Percentiles rank a stretch among this genome's conserved stretches.
phyloP scores from a whole-genome alignment of 1,140 invertebrate genomes.

The Drosophila lacertosa region DNA sequence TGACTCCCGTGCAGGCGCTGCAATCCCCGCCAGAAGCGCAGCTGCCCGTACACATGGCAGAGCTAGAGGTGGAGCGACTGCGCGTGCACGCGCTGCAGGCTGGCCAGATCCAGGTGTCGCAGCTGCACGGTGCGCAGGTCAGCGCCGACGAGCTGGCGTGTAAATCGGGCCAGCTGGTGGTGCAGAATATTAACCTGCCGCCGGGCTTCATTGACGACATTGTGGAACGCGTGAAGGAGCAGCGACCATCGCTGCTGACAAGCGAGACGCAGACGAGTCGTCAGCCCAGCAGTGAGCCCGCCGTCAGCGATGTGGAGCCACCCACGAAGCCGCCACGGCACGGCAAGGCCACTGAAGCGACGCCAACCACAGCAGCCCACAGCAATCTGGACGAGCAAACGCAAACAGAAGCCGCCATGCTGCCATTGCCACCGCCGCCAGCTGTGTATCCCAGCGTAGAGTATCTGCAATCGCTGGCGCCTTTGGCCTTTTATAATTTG shows the following conservation, averaged over 20 bases:
- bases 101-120: slow-evolving; percentile 90
- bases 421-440: slow-evolving; percentile 86
- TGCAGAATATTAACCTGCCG: slow-evolving; percentile 88
- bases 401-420: slow-evolving; percentile 84
- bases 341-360: slow-evolving; percentile 67
- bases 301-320: slow-evolving; percentile 52
- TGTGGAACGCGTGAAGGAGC: slow-evolving; percentile 83
- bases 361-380: slow-evolving; percentile 29
- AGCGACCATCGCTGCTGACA: slow-evolving; percentile 55
- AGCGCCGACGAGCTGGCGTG: slow-evolving; percentile 85
- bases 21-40: slow-evolving; percentile 41
- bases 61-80: slow-evolving; percentile 90
- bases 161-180: slow-evolving; percentile 86
- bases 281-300: slow-evolving; percentile 68
- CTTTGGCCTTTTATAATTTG: slow-evolving; percentile 84
- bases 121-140: slow-evolving; percentile 90
- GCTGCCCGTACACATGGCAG: slow-evolving; percentile 85
- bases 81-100: slow-evolving; percentile 91
- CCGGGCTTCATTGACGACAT: slow-evolving; percentile 87
- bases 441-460: slow-evolving; percentile 84
- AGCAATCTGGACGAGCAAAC: slow-evolving; percentile 73
- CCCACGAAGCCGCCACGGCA: slow-evolving; percentile 76
- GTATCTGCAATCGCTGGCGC: slow-evolving; percentile 85
- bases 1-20: slow-evolving; percentile 59
- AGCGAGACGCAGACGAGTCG: slow-evolving; percentile 74